Evolutionary conservation across 2,113 vertebrate genomes (phyloP).

Genomic region (Anthoscopus minutus): DNA sequence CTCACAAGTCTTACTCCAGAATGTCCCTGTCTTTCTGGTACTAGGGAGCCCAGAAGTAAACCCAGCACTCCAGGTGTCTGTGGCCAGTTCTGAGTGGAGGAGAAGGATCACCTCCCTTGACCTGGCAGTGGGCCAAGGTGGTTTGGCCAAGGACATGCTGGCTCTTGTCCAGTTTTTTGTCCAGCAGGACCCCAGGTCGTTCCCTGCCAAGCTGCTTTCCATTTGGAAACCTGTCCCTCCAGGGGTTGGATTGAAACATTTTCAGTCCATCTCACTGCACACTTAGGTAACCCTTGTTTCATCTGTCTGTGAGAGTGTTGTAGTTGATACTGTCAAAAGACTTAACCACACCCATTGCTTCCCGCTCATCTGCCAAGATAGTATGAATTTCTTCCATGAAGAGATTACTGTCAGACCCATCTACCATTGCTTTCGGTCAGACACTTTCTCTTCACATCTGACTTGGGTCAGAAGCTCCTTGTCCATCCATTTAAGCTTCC

Average conservation of each 20-base stretch:
- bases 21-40: neutral
- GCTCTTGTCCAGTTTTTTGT: neutral
- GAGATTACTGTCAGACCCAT: neutral
- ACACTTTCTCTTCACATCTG: neutral
- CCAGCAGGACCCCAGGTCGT: neutral
- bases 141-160: neutral
- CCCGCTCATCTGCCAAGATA: neutral
- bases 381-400: neutral
- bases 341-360: neutral
- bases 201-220: neutral
- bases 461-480: neutral
- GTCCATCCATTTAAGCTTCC: neutral
- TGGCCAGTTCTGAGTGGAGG: neutral
- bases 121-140: neutral
- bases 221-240: rapidly evolving
- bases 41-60: neutral
- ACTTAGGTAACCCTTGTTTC: rapidly evolving
- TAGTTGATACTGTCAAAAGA: neutral
- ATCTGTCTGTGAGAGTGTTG: neutral
- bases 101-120: neutral
- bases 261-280: neutral
- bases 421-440: neutral
- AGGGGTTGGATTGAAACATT: neutral
- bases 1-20: neutral
- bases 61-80: neutral